These are phyloP conservation scores for Orussus abietinus DNA, from an alignment of 1,140 invertebrate genomes.

Conservation along the genomic window DNA sequence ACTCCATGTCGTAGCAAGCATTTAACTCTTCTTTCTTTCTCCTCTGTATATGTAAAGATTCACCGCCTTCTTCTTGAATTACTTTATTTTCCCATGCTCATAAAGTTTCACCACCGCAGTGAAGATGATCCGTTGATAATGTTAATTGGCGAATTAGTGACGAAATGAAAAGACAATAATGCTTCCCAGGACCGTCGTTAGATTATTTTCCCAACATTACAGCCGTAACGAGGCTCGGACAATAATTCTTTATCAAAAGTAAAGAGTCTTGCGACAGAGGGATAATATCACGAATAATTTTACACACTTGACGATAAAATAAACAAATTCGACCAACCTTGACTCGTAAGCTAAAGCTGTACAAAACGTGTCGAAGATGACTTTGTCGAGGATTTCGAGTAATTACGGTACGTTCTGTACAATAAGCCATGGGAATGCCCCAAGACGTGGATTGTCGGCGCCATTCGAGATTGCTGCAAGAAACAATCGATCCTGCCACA, in stretches of 20 bases:
- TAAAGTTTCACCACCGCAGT: no score
- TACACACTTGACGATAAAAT: no score
- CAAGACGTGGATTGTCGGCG: constrained; percentile 34
- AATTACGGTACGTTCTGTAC: constrained; percentile 47
- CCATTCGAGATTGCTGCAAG: constrained; percentile 63
- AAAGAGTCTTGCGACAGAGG: background rate
- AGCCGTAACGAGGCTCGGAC: background rate
- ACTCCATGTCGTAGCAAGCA: no score
- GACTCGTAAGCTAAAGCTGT: constrained; percentile 19
- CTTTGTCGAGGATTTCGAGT: constrained; percentile 42
- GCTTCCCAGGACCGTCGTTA: background rate
- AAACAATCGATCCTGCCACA: constrained; percentile 55
- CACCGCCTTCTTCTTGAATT: no score
- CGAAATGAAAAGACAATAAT: background rate
- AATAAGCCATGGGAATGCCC: constrained; percentile 45
- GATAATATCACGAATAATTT: no score
- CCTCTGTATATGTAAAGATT: no score
- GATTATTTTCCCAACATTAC: background rate
- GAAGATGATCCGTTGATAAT: no score
- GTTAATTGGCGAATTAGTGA: no score
- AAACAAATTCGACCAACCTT: no score
- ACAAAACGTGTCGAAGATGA: constrained; percentile 35
- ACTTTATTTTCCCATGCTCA: no score
- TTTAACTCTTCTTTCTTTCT: no score
- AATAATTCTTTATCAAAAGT: background rate